Evolutionary conservation across 35 echinoderm and acorn worm species (phyloP).

Genomic region (Stichopus chloronotus): DNA sequence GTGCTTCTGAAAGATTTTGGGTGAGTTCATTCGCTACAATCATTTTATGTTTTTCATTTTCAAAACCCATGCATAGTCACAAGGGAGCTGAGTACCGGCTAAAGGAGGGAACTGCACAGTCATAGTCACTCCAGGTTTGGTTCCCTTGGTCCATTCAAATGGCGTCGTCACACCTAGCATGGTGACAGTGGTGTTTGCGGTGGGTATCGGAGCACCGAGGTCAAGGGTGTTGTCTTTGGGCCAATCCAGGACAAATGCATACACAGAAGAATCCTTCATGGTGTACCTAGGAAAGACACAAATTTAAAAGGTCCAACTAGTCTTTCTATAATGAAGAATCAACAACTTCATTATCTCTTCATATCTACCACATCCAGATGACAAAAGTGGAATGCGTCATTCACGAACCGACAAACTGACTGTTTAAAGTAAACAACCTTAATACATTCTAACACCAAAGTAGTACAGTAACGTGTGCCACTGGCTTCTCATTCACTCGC

Average conservation of each 20-base stretch:
- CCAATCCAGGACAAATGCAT: conserved; percentile 77
- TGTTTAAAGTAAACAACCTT: too few species aligned
- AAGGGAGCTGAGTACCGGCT: neutral
- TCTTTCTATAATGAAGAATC: too few species aligned
- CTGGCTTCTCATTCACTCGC: too few species aligned
- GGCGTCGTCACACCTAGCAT: conserved; percentile 59
- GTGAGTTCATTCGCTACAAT: neutral
- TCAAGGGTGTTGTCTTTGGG: conserved; percentile 40
- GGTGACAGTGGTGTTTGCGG: conserved; percentile 5
- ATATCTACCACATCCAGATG: too few species aligned
- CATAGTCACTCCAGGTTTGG: neutral
- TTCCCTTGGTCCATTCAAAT: conserved; percentile 28
- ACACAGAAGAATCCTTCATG: conserved; percentile 51
- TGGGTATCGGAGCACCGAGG: conserved; percentile 48
- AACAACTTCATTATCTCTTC: too few species aligned
- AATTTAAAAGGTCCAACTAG: too few species aligned
- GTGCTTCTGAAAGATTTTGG: neutral
- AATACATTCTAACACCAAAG: too few species aligned
- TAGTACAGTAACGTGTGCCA: too few species aligned
- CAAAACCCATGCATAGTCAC: conserved; percentile 48
- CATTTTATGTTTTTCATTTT: conserved; percentile 21
- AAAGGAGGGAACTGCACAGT: conserved; percentile 18
- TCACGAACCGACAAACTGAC: too few species aligned
- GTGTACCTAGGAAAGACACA: conserved; percentile 57
- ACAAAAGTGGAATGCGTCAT: too few species aligned